Evolutionary conservation across 1,140 invertebrate genomes (phyloP).

Genomic region (Drosophila virilis): DNA sequence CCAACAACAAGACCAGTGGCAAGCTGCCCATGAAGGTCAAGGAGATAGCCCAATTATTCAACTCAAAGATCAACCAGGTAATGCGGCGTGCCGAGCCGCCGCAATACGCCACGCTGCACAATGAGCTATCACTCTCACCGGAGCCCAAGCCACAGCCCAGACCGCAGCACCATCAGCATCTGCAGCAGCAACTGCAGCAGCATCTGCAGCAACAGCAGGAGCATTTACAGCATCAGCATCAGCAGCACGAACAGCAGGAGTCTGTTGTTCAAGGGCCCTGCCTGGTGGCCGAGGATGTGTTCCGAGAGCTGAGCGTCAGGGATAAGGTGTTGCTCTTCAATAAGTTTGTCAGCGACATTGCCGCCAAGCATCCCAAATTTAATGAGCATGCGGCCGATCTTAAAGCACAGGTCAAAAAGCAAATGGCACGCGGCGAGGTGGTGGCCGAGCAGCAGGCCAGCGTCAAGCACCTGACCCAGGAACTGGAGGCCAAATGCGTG

Average conservation of each 20-base stretch:
- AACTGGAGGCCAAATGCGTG: slow-evolving; percentile 71
- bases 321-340: slow-evolving; percentile 77
- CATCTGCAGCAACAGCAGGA: background rate
- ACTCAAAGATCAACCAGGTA: slow-evolving; percentile 68
- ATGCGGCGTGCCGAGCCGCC: slow-evolving; percentile 48
- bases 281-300: slow-evolving; percentile 75
- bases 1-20: slow-evolving; percentile 12
- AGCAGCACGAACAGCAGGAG: background rate
- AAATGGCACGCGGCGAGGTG: slow-evolving; percentile 68
- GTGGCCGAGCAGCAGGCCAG: slow-evolving; percentile 64
- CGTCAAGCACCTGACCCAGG: slow-evolving; percentile 68
- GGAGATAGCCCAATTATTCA: slow-evolving; percentile 76
- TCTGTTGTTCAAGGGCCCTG: slow-evolving; percentile 34
- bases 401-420: slow-evolving; percentile 61
- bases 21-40: slow-evolving; percentile 66
- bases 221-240: background rate
- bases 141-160: slow-evolving; percentile 33
- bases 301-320: slow-evolving; percentile 74
- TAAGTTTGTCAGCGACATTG: slow-evolving; percentile 75
- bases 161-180: background rate
- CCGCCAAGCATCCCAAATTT: slow-evolving; percentile 72
- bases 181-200: background rate
- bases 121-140: slow-evolving; percentile 60
- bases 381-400: slow-evolving; percentile 60
- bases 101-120: slow-evolving; percentile 58